Conservation (phyloP, 2,797 vertebrate species). For the Paguma larvata region DNA sequence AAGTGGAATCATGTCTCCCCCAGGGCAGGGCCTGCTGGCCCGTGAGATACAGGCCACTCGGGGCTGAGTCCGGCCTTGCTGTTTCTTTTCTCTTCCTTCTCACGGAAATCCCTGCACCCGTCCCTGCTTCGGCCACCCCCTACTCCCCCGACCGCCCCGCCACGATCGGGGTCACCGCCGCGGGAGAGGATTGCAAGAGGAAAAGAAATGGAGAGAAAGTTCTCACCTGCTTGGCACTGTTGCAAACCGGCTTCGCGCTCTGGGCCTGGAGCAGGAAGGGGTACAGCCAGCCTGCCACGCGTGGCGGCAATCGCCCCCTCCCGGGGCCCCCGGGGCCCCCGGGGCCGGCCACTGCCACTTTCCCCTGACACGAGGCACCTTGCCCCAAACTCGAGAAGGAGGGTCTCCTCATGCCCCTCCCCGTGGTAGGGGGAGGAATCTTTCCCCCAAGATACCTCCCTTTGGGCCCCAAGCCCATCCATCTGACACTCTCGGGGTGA, state of each 20-base stretch:
- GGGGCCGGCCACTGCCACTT: accelerated
- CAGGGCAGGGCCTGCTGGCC: accelerated
- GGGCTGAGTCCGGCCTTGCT: background rate
- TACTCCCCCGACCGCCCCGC: no score
- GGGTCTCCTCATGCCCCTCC: background rate
- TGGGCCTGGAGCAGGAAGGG: accelerated
- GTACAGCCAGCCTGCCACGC: background rate
- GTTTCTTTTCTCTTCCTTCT: background rate
- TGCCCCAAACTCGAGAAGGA: background rate
- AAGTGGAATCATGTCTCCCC: background rate
- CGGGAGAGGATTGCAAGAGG: background rate
- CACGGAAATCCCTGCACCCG: accelerated
- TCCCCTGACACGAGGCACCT: accelerated
- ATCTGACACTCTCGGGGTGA: accelerated
- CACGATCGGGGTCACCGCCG: no score
- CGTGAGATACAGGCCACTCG: no score
- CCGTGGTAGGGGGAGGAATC: background rate
- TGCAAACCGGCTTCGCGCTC: accelerated
- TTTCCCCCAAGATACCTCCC: background rate
- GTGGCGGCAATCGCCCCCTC: no score
- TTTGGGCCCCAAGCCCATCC: background rate
- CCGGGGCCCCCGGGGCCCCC: no score
- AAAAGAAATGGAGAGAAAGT: background rate
- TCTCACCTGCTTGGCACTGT: background rate
- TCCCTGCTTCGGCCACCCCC: background rate